phyloP scores from a whole-genome alignment of 2,113 vertebrate genomes.

The Sinocyclocheilus rhinocerous region DNA sequence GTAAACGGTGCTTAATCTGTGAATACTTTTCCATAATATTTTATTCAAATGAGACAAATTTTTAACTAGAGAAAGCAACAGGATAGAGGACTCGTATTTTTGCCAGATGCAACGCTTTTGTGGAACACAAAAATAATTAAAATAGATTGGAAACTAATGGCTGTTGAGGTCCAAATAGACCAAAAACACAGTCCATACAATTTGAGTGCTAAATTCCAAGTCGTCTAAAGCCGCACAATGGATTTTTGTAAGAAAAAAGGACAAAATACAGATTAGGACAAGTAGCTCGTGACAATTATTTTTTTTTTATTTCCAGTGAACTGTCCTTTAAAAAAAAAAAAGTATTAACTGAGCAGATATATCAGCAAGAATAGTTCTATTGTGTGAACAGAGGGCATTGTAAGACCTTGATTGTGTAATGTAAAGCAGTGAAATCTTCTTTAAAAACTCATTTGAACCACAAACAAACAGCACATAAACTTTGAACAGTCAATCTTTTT shows the following conservation, averaged over 20 bases:
- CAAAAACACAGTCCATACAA: neutral
- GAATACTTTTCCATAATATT: neutral
- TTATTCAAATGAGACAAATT: neutral
- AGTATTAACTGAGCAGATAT: neutral
- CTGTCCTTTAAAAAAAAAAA: neutral
- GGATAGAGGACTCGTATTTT: neutral
- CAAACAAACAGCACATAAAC: neutral
- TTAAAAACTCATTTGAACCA: neutral
- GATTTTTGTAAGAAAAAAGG: neutral
- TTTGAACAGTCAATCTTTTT: neutral
- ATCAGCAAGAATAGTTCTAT: neutral
- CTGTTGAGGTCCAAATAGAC: neutral
- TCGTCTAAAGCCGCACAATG: neutral
- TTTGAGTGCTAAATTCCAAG: neutral
- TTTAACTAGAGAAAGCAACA: neutral
- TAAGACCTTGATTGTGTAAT: neutral
- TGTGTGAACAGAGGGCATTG: conserved; percentile 3
- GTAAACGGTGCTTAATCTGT: neutral
- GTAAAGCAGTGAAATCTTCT: neutral
- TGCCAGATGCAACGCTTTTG: neutral
- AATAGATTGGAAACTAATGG: neutral
- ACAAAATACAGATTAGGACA: neutral
- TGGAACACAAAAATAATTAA: neutral
- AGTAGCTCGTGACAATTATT: neutral
- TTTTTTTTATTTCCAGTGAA: neutral